Evolutionary conservation across 1,140 invertebrate species (phyloP).

Genomic region (Heliothis virescens): DNA sequence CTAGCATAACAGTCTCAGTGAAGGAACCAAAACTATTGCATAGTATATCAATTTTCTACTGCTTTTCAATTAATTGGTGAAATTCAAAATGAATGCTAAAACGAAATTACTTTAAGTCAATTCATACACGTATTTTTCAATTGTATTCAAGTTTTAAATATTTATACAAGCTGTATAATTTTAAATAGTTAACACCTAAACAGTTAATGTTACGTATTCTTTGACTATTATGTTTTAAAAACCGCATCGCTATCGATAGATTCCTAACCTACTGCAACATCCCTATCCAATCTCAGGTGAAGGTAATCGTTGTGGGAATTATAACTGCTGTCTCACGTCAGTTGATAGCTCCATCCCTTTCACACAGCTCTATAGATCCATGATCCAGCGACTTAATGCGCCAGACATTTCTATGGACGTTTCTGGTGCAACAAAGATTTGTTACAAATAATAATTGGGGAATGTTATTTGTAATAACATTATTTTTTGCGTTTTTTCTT

Average conservation of each 20-base stretch:
- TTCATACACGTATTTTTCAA: too few relatives aligned
- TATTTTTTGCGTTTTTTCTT: not conserved
- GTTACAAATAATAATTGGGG: conserved; percentile 39
- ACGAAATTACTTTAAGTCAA: too few relatives aligned
- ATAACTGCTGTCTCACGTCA: conserved; percentile 70
- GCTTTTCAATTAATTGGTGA: too few relatives aligned
- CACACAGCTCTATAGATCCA: conserved; percentile 72
- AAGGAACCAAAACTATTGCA: too few relatives aligned
- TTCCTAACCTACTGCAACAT: conserved; percentile 44
- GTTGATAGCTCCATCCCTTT: conserved; percentile 68
- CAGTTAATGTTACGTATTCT: too few relatives aligned
- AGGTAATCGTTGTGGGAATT: conserved; percentile 84
- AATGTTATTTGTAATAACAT: not conserved
- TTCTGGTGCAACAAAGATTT: conserved; percentile 42
- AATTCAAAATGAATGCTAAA: too few relatives aligned
- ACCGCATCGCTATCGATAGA: conserved; percentile 54
- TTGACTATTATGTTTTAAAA: not conserved
- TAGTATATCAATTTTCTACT: too few relatives aligned
- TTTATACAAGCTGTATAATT: too few relatives aligned
- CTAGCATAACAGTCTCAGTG: too few relatives aligned
- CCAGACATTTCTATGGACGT: conserved; percentile 30
- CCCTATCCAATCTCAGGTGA: conserved; percentile 74
- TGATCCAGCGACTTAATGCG: conserved; percentile 55
- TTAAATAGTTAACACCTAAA: too few relatives aligned
- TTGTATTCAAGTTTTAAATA: too few relatives aligned